Percentiles rank a stretch among this genome's conserved stretches.
These are phyloP conservation scores for Ornithorhynchus anatinus DNA, from an alignment of 2,113 vertebrate genomes.

Conservation along the genomic window DNA sequence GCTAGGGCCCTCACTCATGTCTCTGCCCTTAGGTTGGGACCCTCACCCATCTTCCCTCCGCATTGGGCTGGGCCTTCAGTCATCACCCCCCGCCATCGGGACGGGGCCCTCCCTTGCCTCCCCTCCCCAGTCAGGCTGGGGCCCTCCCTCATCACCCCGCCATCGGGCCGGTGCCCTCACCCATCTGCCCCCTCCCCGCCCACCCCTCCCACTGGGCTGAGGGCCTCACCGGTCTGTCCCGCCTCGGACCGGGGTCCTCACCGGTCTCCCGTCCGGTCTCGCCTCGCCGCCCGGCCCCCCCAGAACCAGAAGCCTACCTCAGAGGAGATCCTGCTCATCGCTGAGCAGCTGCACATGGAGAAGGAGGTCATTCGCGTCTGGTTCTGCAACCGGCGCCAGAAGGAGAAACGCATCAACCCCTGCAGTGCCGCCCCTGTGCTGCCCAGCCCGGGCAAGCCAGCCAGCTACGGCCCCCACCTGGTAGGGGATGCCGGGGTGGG, in stretches of 20 bases:
- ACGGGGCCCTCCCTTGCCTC: no score
- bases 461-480: conserved; percentile 79
- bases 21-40: no score
- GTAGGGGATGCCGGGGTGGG: no score
- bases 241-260: neutral
- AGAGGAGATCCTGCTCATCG: conserved; percentile 89
- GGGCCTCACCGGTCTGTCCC: neutral
- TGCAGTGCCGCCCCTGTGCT: conserved; percentile 82
- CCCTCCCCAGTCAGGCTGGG: no score
- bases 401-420: conserved; percentile 92
- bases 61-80: no score
- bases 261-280: neutral
- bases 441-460: conserved; percentile 83
- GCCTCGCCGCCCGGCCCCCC: neutral
- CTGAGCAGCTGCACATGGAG: conserved; percentile 91
- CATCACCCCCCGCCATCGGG: no score
- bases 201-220: no score
- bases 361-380: conserved; percentile 93
- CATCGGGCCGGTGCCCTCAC: no score
- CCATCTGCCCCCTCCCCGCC: no score
- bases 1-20: no score
- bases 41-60: no score
- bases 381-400: conserved; percentile 94
- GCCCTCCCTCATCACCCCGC: no score
- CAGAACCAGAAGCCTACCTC: conserved; percentile 97